These are phyloP conservation scores for Diprion similis DNA, from an alignment of 1,140 invertebrate species.

Conservation along the genomic window DNA sequence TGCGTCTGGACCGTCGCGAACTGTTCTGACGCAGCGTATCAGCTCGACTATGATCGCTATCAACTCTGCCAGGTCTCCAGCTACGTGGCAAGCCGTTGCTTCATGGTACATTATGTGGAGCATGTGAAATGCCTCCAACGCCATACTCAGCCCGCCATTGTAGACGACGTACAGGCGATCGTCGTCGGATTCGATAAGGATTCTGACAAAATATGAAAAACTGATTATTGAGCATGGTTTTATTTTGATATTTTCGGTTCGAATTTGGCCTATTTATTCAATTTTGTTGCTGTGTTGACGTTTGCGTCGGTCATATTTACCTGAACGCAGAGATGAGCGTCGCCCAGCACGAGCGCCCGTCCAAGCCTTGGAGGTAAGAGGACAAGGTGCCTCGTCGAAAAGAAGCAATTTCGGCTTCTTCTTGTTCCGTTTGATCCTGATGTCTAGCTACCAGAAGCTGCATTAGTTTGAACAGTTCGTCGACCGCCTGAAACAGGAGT, in stretches of 20 bases:
- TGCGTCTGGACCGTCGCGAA: constrained; percentile 71
- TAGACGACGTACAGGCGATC: constrained; percentile 88
- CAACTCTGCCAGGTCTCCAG: constrained; percentile 83
- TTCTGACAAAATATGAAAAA: constrained; percentile 57
- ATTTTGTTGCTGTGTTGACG: too few species aligned
- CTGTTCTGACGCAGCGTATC: constrained; percentile 72
- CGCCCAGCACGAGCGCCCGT: constrained; percentile 85
- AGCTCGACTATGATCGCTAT: constrained; percentile 79
- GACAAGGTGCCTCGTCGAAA: constrained; percentile 85
- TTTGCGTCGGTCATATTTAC: constrained; percentile 25
- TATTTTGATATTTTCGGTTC: too few species aligned
- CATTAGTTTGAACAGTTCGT: constrained; percentile 91
- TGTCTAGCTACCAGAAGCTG: constrained; percentile 80
- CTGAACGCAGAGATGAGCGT: constrained; percentile 85
- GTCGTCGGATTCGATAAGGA: constrained; percentile 87
- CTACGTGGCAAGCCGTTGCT: constrained; percentile 87
- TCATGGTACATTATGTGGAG: constrained; percentile 94
- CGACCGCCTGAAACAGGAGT: constrained; percentile 72
- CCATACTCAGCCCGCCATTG: constrained; percentile 86
- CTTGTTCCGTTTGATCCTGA: constrained; percentile 78
- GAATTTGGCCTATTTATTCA: too few species aligned
- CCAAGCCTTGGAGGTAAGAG: constrained; percentile 82
- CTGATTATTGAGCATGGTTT: background rate
- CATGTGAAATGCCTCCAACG: constrained; percentile 89
- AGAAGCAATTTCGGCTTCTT: constrained; percentile 79